Evolutionary conservation across 2,797 vertebrate genomes (phyloP).

Genomic region (Epinephelus coioides): DNA sequence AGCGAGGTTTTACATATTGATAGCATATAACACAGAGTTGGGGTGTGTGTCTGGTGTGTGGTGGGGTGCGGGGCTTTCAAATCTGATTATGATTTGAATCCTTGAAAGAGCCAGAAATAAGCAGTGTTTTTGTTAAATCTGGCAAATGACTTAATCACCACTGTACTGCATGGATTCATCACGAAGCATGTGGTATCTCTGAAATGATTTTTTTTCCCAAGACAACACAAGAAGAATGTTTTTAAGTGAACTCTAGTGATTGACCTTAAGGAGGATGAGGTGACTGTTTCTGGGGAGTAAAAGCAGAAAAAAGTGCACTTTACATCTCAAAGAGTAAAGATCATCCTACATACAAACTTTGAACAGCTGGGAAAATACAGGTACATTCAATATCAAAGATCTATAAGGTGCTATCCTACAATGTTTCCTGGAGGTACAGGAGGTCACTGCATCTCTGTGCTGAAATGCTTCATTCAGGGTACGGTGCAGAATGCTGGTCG

Average conservation of each 20-base stretch:
- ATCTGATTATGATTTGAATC: constrained; percentile 44
- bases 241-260: constrained; percentile 72
- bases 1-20: constrained; percentile 56
- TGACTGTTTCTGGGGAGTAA: constrained; percentile 39
- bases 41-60: constrained; percentile 11
- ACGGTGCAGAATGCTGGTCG: constrained; percentile 66
- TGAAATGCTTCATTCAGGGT: constrained; percentile 65
- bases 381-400: constrained; percentile 90
- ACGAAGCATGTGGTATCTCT: constrained; percentile 49
- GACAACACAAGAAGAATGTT: constrained; percentile 60
- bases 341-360: constrained; percentile 84
- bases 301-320: constrained; percentile 89
- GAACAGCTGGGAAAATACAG: constrained; percentile 84
- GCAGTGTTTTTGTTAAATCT: constrained; percentile 28
- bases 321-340: constrained; percentile 83
- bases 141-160: constrained; percentile 26
- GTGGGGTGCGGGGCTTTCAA: constrained; percentile 28
- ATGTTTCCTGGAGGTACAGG: constrained; percentile 72
- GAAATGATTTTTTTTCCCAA: constrained; percentile 50
- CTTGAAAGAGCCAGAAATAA: constrained; percentile 39
- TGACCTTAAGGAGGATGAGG: constrained; percentile 66
- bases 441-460: constrained; percentile 65
- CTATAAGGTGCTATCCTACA: constrained; percentile 87
- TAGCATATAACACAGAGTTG: constrained; percentile 41
- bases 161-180: constrained; percentile 46